Conservation (phyloP, 2,113 vertebrate genomes). For the Carassius carassius region DNA sequence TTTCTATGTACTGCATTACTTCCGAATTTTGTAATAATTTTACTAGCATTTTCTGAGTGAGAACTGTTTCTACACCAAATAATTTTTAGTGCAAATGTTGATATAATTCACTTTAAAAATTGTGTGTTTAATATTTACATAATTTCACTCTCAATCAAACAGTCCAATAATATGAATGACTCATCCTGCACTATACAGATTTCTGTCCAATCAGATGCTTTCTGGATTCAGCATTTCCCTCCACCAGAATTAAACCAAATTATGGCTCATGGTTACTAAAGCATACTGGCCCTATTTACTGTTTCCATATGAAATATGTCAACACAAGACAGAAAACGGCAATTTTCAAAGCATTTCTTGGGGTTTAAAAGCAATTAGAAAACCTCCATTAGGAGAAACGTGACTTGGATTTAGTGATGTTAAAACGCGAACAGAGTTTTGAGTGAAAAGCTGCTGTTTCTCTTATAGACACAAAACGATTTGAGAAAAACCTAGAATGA, state of each 20-base stretch:
- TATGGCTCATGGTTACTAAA: background rate
- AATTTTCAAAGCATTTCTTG: background rate
- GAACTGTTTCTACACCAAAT: too few relatives aligned
- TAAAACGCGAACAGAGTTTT: background rate
- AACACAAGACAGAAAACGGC: background rate
- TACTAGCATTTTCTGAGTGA: too few relatives aligned
- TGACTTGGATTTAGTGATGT: background rate
- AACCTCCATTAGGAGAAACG: background rate
- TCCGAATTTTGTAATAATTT: too few relatives aligned
- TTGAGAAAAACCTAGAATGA: background rate
- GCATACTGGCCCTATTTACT: background rate
- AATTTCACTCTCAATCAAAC: too few relatives aligned
- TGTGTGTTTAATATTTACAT: too few relatives aligned
- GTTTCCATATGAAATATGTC: too few relatives aligned
- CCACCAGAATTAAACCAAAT: background rate
- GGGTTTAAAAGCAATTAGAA: background rate
- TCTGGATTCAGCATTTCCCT: background rate
- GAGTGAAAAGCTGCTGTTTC: background rate
- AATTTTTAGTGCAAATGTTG: too few relatives aligned
- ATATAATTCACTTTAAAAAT: too few relatives aligned
- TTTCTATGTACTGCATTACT: too few relatives aligned
- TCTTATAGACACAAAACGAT: background rate
- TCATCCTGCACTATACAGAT: background rate
- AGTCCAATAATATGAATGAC: background rate
- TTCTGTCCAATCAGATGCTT: background rate